Evolutionary conservation across 2,797 vertebrate species (phyloP), one percentile per base, ranked within the genome.

Genomic region (Buceros bicornis): DNA sequence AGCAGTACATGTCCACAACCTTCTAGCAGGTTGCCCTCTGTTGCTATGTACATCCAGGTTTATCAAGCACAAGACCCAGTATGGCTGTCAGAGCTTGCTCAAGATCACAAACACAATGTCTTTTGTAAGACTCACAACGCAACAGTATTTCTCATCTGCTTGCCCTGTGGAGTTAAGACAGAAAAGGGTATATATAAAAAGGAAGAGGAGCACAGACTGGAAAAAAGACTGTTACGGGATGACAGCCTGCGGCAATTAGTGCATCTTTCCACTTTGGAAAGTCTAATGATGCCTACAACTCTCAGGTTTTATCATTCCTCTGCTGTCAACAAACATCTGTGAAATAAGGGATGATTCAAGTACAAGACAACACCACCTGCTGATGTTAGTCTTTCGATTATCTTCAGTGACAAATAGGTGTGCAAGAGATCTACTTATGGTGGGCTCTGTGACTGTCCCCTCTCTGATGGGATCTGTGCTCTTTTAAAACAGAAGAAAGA

Each of bases 271-370:
- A 45, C 40, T 76, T 60, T 77, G 25, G 13, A 66, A 95, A 89
- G 22, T 70, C 43, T 73, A 87, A 82, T 16, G 5, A 48, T 66
- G 53, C 45, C 69, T 93, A 57, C 13, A 83, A 1, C 21, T 45
- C 45, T 64, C 65, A 71, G 26, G 26, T 64, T 86, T 60, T 71
- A 45, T 45, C 35, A 67, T 71, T 83, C 53, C 31, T 74, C 37
- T 64, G 48, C 76, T 95, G 84, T 80, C 87, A 87, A 58, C 48
- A 82, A 92, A 73, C 62, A 92, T 43, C 81, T 95, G 91, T 85
- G 71, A 56, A 66, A 85, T 69, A 17, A 70, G 22, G 5, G 29
- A 17, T 87, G 67, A 64, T 92, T 95, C 89, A 93, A 89, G 72
- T 13, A 87, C 47, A 66, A 73, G 71, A 64, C 29, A 87, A 56